Percentiles rank a stretch among this genome's conserved stretches.
phyloP scores from a whole-genome alignment of 1,140 invertebrate species.

The Musca vetustissima region DNA sequence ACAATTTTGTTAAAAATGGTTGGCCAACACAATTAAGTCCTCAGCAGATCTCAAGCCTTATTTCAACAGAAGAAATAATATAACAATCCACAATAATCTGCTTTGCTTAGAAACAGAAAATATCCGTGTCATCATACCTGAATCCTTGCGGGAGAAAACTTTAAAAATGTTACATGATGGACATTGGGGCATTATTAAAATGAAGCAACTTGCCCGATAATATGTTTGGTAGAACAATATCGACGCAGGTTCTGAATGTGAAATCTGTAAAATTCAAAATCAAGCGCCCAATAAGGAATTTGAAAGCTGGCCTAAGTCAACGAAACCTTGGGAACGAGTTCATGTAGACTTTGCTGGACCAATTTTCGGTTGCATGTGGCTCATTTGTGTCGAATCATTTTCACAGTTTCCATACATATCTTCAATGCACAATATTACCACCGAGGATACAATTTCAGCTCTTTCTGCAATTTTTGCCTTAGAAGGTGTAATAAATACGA shows the following conservation, averaged over 20 bases:
- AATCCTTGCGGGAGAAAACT: constrained; percentile 21
- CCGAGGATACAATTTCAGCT: constrained; percentile 24
- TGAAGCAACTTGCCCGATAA: constrained; percentile 52
- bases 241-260: constrained; percentile 36
- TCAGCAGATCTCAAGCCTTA: constrained; percentile 12
- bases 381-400: constrained; percentile 30
- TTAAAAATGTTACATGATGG: constrained; percentile 49
- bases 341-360: constrained; percentile 42
- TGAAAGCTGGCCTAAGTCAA: constrained; percentile 31
- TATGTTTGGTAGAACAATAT: constrained; percentile 55
- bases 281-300: not conserved
- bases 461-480: constrained; percentile 34
- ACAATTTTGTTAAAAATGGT: constrained; percentile 23
- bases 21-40: not conserved
- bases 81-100: constrained; percentile 27
- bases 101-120: constrained; percentile 42
- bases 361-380: constrained; percentile 29
- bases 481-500: constrained; percentile 35
- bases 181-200: constrained; percentile 53
- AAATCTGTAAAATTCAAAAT: not conserved
- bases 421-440: constrained; percentile 27
- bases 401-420: constrained; percentile 31
- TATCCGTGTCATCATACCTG: constrained; percentile 33
- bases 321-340: constrained; percentile 36
- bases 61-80: not conserved